phyloP scores from a whole-genome alignment of 2,888 invertebrate species.

The Cosmopolites sordidus region DNA sequence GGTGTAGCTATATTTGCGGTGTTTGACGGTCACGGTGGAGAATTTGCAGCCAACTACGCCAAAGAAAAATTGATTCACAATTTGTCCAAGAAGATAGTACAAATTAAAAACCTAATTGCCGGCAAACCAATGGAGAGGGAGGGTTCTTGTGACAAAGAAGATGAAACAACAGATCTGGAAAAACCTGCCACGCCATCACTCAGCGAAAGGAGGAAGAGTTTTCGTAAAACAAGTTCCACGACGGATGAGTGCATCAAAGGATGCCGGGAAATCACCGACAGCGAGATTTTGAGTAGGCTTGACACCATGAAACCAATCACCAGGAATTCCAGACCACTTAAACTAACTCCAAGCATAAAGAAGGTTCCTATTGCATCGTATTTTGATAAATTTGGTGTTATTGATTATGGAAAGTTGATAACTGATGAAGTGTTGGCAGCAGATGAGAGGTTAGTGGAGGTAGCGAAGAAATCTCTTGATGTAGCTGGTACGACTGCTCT shows the following conservation, averaged over 20 bases:
- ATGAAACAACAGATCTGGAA: conserved; percentile 49
- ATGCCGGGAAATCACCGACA: conserved; percentile 60
- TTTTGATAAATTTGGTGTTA: conserved; percentile 65
- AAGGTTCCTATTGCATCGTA: conserved; percentile 58
- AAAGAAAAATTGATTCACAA: conserved; percentile 82
- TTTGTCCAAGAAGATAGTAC: conserved; percentile 70
- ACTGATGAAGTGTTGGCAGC: conserved; percentile 84
- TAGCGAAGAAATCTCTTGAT: conserved; percentile 72
- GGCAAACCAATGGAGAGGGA: conserved; percentile 49
- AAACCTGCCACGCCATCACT: conserved; percentile 41
- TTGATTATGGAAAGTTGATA: conserved; percentile 75
- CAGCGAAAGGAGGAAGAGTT: conserved; percentile 57
- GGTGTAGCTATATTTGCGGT: conserved; percentile 86
- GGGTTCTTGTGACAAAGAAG: conserved; percentile 39
- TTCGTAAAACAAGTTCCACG: conserved; percentile 59
- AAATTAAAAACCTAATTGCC: conserved; percentile 64
- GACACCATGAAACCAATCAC: conserved; percentile 55
- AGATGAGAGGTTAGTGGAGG: conserved; percentile 75
- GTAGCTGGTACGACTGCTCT: conserved; percentile 88
- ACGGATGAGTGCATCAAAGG: conserved; percentile 51
- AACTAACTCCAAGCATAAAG: conserved; percentile 50
- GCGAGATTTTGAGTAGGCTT: conserved; percentile 61
- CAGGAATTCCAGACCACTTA: conserved; percentile 55
- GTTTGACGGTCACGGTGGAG: conserved; percentile 94
- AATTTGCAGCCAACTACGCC: conserved; percentile 90